These are phyloP conservation scores for Brienomyrus longianalis DNA, from an alignment of 2,113 vertebrate species.

Conservation along the genomic window DNA sequence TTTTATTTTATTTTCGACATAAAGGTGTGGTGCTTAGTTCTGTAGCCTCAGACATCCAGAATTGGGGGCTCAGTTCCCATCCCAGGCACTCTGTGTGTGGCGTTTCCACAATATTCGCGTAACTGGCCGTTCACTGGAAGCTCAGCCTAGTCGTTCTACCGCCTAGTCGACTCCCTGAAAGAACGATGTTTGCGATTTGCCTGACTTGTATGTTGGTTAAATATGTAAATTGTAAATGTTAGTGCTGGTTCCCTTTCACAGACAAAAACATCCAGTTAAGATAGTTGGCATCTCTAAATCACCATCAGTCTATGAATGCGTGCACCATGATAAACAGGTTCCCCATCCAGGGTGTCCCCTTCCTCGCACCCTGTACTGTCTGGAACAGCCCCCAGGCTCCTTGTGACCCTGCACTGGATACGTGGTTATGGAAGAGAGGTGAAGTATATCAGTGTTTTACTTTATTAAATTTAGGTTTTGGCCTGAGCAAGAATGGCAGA, in stretches of 20 bases:
- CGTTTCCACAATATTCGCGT: neutral
- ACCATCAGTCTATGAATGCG: neutral
- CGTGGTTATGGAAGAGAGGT: neutral
- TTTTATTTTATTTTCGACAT: neutral
- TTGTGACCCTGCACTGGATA: neutral
- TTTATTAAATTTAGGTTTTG: neutral
- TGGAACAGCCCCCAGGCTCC: neutral
- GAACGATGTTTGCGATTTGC: neutral
- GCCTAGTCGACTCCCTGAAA: neutral
- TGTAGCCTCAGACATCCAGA: neutral
- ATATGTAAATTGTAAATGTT: neutral
- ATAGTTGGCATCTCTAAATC: neutral
- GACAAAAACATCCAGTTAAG: neutral
- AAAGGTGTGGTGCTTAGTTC: neutral
- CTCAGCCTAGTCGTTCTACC: neutral
- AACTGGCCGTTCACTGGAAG: neutral
- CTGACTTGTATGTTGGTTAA: neutral
- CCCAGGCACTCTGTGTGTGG: neutral
- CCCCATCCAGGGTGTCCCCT: neutral
- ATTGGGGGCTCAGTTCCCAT: neutral
- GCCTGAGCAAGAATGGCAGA: neutral
- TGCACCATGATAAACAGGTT: neutral
- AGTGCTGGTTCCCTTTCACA: neutral
- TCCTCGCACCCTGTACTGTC: neutral
- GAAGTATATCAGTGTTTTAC: neutral